Base-by-base conservation (phyloP, 2,797 vertebrate genomes). In the Vespertilio murinus region DNA sequence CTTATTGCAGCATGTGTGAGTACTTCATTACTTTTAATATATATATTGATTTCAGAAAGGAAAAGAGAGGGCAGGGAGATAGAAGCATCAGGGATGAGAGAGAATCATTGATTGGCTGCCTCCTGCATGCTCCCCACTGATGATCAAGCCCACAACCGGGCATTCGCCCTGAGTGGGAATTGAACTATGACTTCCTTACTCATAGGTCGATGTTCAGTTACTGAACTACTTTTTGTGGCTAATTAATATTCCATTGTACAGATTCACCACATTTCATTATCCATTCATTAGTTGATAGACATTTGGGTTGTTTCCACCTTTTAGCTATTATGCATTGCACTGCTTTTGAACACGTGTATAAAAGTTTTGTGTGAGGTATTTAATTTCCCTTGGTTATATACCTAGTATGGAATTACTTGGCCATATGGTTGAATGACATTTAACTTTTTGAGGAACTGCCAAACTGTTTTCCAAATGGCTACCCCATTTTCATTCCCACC, bases 381-480 rank as follows among this genome's bases (percentile, higher is more conserved):
- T 77, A 12, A 30, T 85, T 88, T 84, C 22, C 78, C 49, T 90
- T 49, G 49, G 42, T 40, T 92, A 35, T 87, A 28, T 54, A 79
- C 23, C 71, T 87, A 38, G 65, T 81, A n/a, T 64, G 28, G 52
- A 90, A 73, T 77, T 71, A 38, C 67, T 87, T 30, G n/a, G 25
- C 79, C 56, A 10, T 38, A 38, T 59, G 17, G 14, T 92, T 89
- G 86, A 88, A 59, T 22, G 70, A 38, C 13, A 6, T n/a, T 75
- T 90, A 94, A 84, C 61, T 84, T 77, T 73, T 88, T 92, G 79
- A 95, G 79, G 78, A 91, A 35, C 89, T 86, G n/a, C 59, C 30
- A 22, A 38, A n/a, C 64, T 61, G 17, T 73, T 85, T 67, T 83
- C 42, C 67, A 84, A 4, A 64, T 17, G 11, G 54, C 40, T 49